A percentile compares a stretch with the other conserved stretches of the same genome.
Evolutionary conservation across 2,888 invertebrate species (phyloP).

Genomic region (Synanthedon andrenaeformis): DNA sequence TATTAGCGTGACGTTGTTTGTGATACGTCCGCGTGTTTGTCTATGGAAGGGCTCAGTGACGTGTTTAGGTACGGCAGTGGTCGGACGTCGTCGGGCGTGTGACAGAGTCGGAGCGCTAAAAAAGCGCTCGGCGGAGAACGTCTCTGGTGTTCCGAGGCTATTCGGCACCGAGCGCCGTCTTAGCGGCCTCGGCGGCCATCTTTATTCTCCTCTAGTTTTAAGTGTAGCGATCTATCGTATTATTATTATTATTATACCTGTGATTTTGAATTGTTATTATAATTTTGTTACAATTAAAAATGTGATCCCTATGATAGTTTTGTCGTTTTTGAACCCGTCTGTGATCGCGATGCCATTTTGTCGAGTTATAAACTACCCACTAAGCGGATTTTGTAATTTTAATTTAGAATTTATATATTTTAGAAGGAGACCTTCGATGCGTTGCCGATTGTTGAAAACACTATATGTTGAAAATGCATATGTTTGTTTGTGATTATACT

Average conservation of each 20-base stretch:
- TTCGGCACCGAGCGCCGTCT: conserved; percentile 6
- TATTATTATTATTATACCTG: conserved; percentile 26
- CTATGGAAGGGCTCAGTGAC: neutral
- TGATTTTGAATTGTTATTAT: conserved; percentile 56
- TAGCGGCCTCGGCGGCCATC: conserved; percentile 16
- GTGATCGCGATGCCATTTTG: conserved; percentile 60
- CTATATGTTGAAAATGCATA: neutral
- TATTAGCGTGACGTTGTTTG: conserved; percentile 24
- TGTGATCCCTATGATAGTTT: conserved; percentile 49
- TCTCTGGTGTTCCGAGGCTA: neutral
- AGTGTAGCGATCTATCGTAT: conserved; percentile 36
- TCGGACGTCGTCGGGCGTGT: neutral
- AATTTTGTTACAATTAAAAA: conserved; percentile 34
- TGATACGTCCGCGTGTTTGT: neutral
- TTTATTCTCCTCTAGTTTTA: conserved; percentile 44
- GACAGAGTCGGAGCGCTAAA: conserved; percentile 10
- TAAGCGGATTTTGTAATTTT: conserved; percentile 40
- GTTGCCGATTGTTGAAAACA: neutral
- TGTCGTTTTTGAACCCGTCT: conserved; percentile 45
- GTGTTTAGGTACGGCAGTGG: neutral
- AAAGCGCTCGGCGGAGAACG: conserved; percentile 9
- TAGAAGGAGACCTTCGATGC: neutral
- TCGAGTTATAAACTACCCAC: conserved; percentile 29
- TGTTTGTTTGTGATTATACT: neutral
- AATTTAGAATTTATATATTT: conserved; percentile 16